Evolutionary conservation across 2,797 vertebrate species (phyloP).

Genomic region (Arvicola amphibius): DNA sequence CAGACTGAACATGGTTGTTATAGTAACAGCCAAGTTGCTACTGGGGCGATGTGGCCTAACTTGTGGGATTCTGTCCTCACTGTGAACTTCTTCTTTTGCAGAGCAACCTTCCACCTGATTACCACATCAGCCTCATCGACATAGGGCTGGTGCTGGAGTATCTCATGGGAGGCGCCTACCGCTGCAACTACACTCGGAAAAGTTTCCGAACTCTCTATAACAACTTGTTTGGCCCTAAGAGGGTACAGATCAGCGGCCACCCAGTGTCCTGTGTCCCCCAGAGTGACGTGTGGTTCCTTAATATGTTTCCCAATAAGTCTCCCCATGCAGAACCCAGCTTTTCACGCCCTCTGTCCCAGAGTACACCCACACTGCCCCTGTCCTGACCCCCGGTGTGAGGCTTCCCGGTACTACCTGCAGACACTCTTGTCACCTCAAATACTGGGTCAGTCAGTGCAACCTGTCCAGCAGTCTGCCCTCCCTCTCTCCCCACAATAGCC

Average conservation of each 20-base stretch:
- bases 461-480: background rate
- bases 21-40: background rate
- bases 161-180: constrained; percentile 99
- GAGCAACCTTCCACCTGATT: constrained; percentile 99
- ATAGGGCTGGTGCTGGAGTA: constrained; percentile 98
- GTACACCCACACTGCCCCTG: background rate
- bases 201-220: constrained; percentile 98
- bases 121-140: constrained; percentile 99
- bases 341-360: background rate
- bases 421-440: background rate
- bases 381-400: background rate
- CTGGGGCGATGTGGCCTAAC: fast-evolving
- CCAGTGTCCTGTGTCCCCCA: background rate
- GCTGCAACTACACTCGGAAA: constrained; percentile 98
- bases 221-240: constrained; percentile 97
- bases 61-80: background rate
- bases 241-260: constrained; percentile 88
- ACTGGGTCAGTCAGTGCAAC: fast-evolving
- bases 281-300: background rate
- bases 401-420: no score
- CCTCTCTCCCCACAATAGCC: background rate
- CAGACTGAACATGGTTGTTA: background rate
- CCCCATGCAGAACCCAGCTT: background rate
- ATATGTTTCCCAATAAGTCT: background rate
- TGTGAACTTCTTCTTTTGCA: constrained; percentile 78